Percentiles rank a stretch among this genome's conserved stretches.
phyloP scores from a whole-genome alignment of 1,140 invertebrate genomes.

The Neoseiulus cucumeris region DNA sequence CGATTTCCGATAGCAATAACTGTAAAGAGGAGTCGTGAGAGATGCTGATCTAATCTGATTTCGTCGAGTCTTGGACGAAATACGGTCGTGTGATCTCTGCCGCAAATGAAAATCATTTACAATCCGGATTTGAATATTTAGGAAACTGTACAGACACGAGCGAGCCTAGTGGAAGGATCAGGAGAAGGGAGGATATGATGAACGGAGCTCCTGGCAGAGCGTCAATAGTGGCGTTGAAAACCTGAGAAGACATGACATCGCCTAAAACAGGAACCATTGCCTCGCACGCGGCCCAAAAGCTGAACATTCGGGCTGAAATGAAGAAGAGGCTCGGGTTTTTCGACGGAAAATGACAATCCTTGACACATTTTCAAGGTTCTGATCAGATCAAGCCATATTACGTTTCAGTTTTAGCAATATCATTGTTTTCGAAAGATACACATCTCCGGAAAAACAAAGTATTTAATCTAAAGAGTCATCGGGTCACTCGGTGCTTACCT shows the following conservation, averaged over 20 bases:
- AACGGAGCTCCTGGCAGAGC: background rate
- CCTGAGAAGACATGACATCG: slow-evolving; percentile 5
- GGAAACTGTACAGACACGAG: background rate
- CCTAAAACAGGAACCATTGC: background rate
- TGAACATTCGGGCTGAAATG: slow-evolving; percentile 6
- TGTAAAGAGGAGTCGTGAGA: background rate
- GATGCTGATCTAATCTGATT: background rate
- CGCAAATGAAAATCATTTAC: background rate
- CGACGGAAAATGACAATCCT: too few relatives aligned
- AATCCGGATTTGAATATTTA: background rate
- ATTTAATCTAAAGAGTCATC: too few relatives aligned
- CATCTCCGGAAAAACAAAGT: too few relatives aligned
- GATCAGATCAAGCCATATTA: too few relatives aligned
- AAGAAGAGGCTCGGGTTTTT: too few relatives aligned
- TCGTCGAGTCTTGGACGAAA: background rate
- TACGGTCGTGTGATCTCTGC: background rate
- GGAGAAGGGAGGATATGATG: background rate
- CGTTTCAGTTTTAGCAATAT: too few relatives aligned
- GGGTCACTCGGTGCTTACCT: background rate
- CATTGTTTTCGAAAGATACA: too few relatives aligned
- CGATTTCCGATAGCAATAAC: background rate
- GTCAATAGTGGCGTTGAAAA: slow-evolving; percentile 4
- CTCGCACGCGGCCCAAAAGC: slow-evolving; percentile 2
- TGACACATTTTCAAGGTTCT: too few relatives aligned
- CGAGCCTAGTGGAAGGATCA: background rate